A percentile compares a stretch with the other conserved stretches of the same genome.
Conservation (phyloP, 1,140 invertebrate species). For the Rhagoletis pomonella region DNA sequence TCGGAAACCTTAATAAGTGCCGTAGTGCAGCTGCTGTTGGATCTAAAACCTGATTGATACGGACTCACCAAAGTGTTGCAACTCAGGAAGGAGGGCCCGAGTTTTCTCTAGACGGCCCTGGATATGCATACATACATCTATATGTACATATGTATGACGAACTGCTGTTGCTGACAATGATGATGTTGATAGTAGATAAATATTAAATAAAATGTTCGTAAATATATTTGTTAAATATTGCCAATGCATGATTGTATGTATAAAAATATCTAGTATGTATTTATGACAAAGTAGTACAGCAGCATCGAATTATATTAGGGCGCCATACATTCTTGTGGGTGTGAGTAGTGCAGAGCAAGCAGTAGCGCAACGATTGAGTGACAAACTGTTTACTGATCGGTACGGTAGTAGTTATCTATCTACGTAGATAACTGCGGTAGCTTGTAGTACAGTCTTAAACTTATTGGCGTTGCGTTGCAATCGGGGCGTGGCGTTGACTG, state of each 20-base stretch:
- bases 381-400: conserved; percentile 12
- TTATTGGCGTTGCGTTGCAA: not conserved
- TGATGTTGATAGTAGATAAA: conserved; percentile 7
- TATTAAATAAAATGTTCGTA: not conserved
- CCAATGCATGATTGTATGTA: not conserved
- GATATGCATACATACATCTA: too few relatives aligned
- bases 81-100: too few relatives aligned
- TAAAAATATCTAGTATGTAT: too few relatives aligned
- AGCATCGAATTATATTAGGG: too few relatives aligned
- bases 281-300: not conserved
- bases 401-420: conserved; percentile 1
- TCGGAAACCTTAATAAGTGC: too few relatives aligned
- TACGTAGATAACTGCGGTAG: not conserved
- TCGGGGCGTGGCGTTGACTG: conserved; percentile 5
- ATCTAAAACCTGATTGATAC: too few relatives aligned
- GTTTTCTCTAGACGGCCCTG: too few relatives aligned
- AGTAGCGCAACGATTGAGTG: not conserved
- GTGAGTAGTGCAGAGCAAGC: not conserved
- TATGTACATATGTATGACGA: not conserved
- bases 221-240: conserved; percentile 3
- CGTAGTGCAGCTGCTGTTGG: too few relatives aligned
- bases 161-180: too few relatives aligned
- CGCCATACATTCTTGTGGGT: not conserved
- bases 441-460: not conserved
- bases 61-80: too few relatives aligned